phyloP scores from a whole-genome alignment of 2,113 vertebrate species.

The Syrrhaptes paradoxus region DNA sequence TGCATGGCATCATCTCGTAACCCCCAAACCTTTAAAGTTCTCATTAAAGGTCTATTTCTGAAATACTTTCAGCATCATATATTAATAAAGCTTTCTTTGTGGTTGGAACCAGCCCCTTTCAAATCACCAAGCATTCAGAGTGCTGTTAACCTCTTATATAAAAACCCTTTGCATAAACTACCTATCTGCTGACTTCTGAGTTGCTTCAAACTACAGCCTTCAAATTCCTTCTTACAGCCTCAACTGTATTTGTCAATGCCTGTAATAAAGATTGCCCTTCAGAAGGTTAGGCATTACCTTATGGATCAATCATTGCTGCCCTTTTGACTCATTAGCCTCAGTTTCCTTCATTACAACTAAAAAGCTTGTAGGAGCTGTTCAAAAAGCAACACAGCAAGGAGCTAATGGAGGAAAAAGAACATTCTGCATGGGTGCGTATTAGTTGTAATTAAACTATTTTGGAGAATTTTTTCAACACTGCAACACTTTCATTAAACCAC shows the following conservation, averaged over 20 bases:
- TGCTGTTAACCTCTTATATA: background rate
- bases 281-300: background rate
- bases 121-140: background rate
- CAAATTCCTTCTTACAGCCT: background rate
- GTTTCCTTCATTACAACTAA: background rate
- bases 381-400: background rate
- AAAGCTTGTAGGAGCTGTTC: background rate
- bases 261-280: background rate
- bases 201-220: background rate
- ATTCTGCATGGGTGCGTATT: background rate
- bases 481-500: background rate
- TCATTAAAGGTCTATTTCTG: background rate
- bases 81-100: background rate
- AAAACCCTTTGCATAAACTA: background rate
- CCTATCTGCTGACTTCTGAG: background rate
- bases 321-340: conserved; percentile 3
- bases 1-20: background rate
- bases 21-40: background rate
- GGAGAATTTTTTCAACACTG: background rate
- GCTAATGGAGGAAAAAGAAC: background rate
- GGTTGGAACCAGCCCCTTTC: background rate
- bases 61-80: background rate
- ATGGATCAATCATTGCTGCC: too few species aligned
- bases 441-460: background rate
- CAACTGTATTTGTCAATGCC: background rate